Evolutionary conservation across 2,113 vertebrate genomes (phyloP).

Genomic region (Dendropsophus ebraccatus): DNA sequence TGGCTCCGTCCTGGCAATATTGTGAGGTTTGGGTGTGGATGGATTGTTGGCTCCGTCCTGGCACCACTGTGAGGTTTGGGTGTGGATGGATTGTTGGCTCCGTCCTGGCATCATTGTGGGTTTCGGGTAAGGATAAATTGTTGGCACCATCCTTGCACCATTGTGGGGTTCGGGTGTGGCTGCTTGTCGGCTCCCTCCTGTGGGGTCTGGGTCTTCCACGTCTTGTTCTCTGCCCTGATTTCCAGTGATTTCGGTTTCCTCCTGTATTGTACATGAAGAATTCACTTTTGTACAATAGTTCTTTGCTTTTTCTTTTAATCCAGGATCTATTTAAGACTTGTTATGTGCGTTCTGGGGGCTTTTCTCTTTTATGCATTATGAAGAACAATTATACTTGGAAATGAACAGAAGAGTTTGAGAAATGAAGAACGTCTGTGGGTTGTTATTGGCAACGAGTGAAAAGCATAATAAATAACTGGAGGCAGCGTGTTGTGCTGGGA

Average conservation of each 20-base stretch:
- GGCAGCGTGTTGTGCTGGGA: background rate
- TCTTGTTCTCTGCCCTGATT: background rate
- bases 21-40: no score
- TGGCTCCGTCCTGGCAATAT: no score
- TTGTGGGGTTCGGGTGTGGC: background rate
- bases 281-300: background rate
- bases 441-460: slow-evolving; percentile 59
- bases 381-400: slow-evolving; percentile 49
- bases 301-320: background rate
- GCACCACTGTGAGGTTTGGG: no score
- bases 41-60: no score
- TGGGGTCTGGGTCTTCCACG: background rate
- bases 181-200: background rate
- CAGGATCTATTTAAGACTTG: background rate
- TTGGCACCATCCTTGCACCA: background rate
- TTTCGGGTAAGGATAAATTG: no score
- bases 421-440: slow-evolving; percentile 39
- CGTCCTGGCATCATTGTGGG: no score
- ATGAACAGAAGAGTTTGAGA: slow-evolving; percentile 40
- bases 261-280: background rate
- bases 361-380: slow-evolving; percentile 11
- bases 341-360: background rate
- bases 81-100: no score
- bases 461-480: slow-evolving; percentile 37
- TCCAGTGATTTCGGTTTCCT: background rate